Evolutionary conservation across 1,140 invertebrate genomes (phyloP), one percentile per base, ranked within the genome.

Genomic region (Yoshiicerus persimilis): DNA sequence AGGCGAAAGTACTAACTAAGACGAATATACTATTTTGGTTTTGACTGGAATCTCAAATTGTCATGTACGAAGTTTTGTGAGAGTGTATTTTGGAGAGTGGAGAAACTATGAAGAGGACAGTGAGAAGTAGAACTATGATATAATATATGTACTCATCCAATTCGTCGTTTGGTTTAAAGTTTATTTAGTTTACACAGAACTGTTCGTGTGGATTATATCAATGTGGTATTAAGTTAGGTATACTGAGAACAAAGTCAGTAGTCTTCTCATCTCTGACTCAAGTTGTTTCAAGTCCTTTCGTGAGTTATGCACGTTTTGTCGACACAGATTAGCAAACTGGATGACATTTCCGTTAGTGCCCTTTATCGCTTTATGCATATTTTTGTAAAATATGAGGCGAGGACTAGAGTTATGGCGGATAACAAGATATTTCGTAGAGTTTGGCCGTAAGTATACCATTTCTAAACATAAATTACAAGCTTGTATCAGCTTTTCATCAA

Each of bases 291-390:
- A 80, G 75, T 80, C 75, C 10, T 62, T 39, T 84, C n/a, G 38
- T 87, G 86, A 87, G 77, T 80, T 87, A 87, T 87, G 70, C 86
- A 87, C 86, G 30, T 39, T 87, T 87, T 87, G 70, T 39, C 32
- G 39, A 34, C 70, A 87, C 38, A 87, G 86, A 87, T 87, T 87
- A 87, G 86, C 77, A 87, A 77, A 80, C 70, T 56, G 75, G 70
- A 47, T 83, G 86, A 80, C 77, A 87, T 62, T 83, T 83, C 64
- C 64, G 38, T 83, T 47, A 83, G 70, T 83, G n/a, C 75, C 77
- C 86, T 87, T 87, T 87, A 87, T 87, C 75, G 41, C 47, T 32
- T 70, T 86, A 86, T 86, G 56, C n/a, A 38, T 41, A 66, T 86
- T 70, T 70, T 64, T 70, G 66, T 27, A 30, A 30, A 36, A 39